These are phyloP conservation scores for Littorina saxatilis DNA, from an alignment of 1,140 invertebrate species.

Conservation along the genomic window DNA sequence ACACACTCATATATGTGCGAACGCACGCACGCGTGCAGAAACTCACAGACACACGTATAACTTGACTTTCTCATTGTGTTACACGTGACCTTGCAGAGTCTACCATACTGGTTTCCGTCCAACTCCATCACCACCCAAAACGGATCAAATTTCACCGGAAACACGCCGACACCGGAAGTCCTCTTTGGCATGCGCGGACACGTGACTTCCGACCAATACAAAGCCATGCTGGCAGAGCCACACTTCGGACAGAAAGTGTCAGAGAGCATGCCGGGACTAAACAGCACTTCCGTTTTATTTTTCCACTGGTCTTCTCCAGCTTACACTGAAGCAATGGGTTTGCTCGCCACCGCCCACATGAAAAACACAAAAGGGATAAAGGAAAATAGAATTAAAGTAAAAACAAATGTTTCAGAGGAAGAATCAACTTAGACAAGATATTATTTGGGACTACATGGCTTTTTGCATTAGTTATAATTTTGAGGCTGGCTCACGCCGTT, in stretches of 20 bases:
- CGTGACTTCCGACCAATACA: neutral
- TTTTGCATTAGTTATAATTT: too few species aligned
- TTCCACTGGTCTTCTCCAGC: constrained; percentile 19
- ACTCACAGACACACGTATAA: neutral
- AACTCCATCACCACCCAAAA: neutral
- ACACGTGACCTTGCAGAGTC: neutral
- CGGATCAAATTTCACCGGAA: constrained; percentile 4
- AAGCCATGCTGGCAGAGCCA: neutral
- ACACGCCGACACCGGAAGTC: neutral
- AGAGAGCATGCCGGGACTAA: neutral
- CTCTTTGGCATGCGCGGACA: constrained; percentile 26
- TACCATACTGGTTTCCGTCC: neutral
- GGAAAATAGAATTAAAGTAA: neutral
- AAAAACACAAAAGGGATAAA: neutral
- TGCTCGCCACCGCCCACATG: neutral
- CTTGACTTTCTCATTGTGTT: neutral
- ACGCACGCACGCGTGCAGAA: neutral
- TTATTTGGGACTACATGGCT: too few species aligned
- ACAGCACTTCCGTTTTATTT: neutral
- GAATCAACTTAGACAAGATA: neutral
- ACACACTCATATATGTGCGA: neutral
- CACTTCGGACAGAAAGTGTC: neutral
- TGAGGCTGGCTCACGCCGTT: too few species aligned
- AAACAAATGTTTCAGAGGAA: neutral
- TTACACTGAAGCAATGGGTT: constrained; percentile 3